Percentiles rank a stretch among this genome's conserved stretches.
Conservation (phyloP, 2,113 vertebrate species). For the Theristicus caerulescens region DNA sequence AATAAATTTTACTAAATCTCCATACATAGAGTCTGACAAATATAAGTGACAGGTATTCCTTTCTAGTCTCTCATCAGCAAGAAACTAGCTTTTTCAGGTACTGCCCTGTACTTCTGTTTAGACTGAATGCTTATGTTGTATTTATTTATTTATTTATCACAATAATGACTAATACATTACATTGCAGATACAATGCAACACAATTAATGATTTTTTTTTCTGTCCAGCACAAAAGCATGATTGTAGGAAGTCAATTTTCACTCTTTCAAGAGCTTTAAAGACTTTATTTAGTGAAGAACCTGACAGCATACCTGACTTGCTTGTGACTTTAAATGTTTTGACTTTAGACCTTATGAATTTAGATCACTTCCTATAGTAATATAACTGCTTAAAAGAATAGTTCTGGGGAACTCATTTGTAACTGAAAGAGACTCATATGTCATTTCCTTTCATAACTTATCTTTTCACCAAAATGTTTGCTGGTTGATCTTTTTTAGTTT, state of each 20-base stretch:
- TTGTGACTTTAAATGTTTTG: neutral
- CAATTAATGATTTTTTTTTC: neutral
- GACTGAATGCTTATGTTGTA: neutral
- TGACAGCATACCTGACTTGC: neutral
- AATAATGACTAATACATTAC: neutral
- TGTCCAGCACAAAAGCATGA: neutral
- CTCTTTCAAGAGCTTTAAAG: neutral
- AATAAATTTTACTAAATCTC: neutral
- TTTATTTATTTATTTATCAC: neutral
- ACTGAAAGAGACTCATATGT: neutral
- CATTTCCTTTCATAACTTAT: neutral
- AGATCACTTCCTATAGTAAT: neutral
- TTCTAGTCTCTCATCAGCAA: neutral
- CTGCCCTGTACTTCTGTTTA: neutral
- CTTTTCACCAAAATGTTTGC: neutral
- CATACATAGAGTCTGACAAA: neutral
- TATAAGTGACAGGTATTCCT: neutral
- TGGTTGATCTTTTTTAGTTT: neutral
- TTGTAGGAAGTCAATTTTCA: neutral
- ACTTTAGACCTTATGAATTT: neutral
- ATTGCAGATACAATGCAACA: neutral
- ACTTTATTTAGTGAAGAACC: neutral
- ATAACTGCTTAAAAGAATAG: neutral
- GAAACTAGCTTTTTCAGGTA: neutral
- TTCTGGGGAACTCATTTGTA: neutral